phyloP scores from a whole-genome alignment of 1,140 invertebrate genomes.

The Berghia stephanieae region DNA sequence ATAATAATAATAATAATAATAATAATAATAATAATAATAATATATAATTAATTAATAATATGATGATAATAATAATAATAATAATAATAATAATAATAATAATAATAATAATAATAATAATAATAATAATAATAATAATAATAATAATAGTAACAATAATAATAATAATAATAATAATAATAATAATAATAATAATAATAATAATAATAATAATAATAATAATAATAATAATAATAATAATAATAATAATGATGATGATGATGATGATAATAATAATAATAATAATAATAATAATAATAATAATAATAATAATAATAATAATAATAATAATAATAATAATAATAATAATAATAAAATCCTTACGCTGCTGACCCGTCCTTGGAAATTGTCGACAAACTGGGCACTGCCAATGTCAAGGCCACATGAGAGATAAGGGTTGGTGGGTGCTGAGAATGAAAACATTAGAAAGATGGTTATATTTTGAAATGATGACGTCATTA shows the following conservation, averaged over 20 bases:
- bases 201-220: not conserved
- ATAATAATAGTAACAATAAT: not conserved
- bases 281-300: not conserved
- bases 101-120: not conserved
- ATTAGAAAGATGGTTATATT: too few species aligned
- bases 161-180: slow-evolving; percentile 12
- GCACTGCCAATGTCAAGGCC: slow-evolving; percentile 1
- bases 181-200: slow-evolving; percentile 10
- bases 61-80: not conserved
- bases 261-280: not conserved
- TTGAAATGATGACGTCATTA: too few species aligned
- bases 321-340: not conserved
- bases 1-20: slow-evolving; percentile 10
- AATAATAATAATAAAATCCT: not conserved
- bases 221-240: not conserved
- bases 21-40: not conserved
- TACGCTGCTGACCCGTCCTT: not conserved
- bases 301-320: slow-evolving; percentile 9
- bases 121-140: not conserved
- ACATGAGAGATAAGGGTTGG: not conserved
- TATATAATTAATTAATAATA: not conserved
- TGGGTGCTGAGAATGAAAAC: slow-evolving; percentile 5
- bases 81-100: not conserved
- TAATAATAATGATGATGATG: not conserved
- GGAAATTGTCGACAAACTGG: not conserved